phyloP scores from a whole-genome alignment of 2,113 vertebrate species.

The Struthio camelus region DNA sequence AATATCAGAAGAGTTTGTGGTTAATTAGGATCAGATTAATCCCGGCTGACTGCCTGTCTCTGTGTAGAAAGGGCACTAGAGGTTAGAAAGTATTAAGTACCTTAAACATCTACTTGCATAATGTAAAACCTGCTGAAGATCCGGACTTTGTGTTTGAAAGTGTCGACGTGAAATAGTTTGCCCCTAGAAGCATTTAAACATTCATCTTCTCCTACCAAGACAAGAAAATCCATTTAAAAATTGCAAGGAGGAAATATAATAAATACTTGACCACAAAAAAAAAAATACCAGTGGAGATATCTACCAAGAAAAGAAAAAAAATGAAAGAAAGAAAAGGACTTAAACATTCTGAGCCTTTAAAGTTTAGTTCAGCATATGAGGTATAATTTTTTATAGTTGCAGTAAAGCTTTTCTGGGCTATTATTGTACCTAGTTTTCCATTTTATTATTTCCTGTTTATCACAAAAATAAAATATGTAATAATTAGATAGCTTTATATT shows the following conservation, averaged over 20 bases:
- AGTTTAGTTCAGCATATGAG: not conserved
- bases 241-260: not conserved
- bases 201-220: not conserved
- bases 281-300: not conserved
- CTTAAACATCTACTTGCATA: conserved; percentile 73
- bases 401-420: not conserved
- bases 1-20: conserved; percentile 72
- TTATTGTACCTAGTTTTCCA: not conserved
- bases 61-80: conserved; percentile 71
- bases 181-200: not conserved
- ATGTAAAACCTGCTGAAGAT: conserved; percentile 58
- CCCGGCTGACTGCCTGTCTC: conserved; percentile 75
- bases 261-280: not conserved
- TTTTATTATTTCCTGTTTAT: not conserved
- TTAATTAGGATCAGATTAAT: conserved; percentile 78
- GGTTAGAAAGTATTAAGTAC: conserved; percentile 75
- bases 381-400: not conserved
- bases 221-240: not conserved
- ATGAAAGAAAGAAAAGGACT: not conserved
- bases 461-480: not conserved
- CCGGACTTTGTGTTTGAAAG: conserved; percentile 48
- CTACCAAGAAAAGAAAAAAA: not conserved
- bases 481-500: not conserved
- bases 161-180: conserved; percentile 19
- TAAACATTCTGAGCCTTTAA: not conserved